A percentile compares a stretch with the other conserved stretches of the same genome.
Evolutionary conservation across 2,797 vertebrate genomes (phyloP).

Genomic region (Fratercula arctica): DNA sequence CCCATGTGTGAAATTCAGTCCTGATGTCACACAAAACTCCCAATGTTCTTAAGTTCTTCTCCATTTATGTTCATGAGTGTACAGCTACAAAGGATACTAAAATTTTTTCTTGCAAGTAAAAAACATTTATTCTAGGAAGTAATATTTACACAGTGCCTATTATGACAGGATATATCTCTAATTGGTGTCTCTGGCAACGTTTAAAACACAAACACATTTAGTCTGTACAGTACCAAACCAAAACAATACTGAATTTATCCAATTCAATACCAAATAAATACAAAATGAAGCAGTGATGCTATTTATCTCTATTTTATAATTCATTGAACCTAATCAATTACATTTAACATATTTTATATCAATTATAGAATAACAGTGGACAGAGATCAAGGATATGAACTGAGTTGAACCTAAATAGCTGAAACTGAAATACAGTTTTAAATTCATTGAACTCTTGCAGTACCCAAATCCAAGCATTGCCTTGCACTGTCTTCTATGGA

Average conservation of each 20-base stretch:
- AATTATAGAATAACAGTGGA: background rate
- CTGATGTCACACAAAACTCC: background rate
- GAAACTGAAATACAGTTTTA: background rate
- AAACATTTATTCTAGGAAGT: background rate
- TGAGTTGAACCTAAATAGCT: background rate
- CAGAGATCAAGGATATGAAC: background rate
- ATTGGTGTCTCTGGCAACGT: conserved; percentile 22
- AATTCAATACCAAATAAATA: background rate
- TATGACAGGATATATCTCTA: background rate
- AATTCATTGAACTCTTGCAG: background rate
- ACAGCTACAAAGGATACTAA: background rate
- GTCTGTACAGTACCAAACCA: background rate
- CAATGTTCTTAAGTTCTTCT: background rate
- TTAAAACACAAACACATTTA: conserved; percentile 1
- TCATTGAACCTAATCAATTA: background rate
- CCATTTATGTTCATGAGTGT: background rate
- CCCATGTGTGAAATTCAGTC: background rate
- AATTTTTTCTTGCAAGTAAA: background rate
- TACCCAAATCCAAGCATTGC: background rate
- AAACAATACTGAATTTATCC: background rate
- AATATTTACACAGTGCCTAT: background rate
- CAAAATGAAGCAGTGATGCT: background rate
- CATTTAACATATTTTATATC: background rate
- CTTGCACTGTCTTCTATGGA: background rate
- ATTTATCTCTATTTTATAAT: background rate